A percentile compares a stretch with the other conserved stretches of the same genome.
Evolutionary conservation across 2,888 invertebrate species (phyloP).

Genomic region (Eurytoma adleriae): DNA sequence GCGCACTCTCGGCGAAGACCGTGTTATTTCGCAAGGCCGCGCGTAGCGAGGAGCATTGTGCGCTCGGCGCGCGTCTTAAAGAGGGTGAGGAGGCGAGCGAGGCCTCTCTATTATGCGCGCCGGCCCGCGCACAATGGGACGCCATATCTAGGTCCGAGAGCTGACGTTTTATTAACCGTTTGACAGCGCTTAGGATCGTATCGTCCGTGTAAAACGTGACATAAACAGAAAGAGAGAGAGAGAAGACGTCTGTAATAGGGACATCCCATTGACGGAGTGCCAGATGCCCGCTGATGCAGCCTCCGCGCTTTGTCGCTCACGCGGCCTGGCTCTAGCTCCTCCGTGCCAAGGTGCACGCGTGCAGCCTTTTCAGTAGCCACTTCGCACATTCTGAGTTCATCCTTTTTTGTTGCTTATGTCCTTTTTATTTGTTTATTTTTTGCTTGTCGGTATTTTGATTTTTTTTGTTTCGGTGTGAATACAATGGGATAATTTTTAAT

Average conservation of each 20-base stretch:
- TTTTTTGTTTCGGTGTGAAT: no score
- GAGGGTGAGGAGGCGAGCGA: constrained; percentile 9
- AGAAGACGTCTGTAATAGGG: constrained; percentile 33
- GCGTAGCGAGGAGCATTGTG: neutral
- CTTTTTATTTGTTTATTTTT: no score
- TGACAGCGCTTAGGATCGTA: constrained; percentile 64
- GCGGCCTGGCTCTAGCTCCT: neutral
- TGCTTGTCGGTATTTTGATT: no score
- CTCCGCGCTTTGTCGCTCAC: neutral
- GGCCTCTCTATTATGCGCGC: constrained; percentile 65
- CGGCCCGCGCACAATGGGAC: constrained; percentile 64
- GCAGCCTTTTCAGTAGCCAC: neutral
- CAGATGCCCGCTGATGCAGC: neutral
- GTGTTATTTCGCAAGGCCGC: constrained; percentile 39
- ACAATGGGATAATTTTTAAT: no score
- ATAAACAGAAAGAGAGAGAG: constrained; percentile 61
- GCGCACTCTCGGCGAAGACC: neutral
- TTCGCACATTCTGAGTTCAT: neutral
- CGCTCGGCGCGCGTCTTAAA: neutral
- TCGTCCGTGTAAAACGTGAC: constrained; percentile 63
- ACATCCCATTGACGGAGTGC: constrained; percentile 39
- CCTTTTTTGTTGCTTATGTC: no score
- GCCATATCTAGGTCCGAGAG: constrained; percentile 67
- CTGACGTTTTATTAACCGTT: constrained; percentile 69
- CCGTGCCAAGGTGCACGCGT: neutral